Evolutionary conservation across 2,113 vertebrate species (phyloP).

Genomic region (Anthoscopus minutus): DNA sequence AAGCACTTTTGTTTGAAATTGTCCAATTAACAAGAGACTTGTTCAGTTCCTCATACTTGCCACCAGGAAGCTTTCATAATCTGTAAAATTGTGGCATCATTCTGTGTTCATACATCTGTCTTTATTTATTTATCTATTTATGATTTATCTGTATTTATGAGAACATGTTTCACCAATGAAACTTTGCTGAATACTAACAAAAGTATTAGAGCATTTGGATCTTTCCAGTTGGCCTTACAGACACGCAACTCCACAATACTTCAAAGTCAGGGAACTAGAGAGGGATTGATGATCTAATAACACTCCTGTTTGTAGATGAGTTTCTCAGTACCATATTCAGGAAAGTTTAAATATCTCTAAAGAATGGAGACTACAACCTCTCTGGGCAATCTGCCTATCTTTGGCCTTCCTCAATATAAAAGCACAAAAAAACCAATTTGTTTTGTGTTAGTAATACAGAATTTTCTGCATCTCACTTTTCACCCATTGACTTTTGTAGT

Average conservation of each 20-base stretch:
- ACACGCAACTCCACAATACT: accelerated
- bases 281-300: neutral
- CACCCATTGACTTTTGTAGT: neutral
- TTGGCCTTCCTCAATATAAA: neutral
- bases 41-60: neutral
- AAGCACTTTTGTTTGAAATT: neutral
- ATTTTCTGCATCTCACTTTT: neutral
- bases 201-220: neutral
- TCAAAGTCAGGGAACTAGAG: neutral
- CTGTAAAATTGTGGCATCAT: neutral
- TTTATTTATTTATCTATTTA: too few relatives aligned
- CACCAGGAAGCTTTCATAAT: neutral
- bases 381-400: neutral
- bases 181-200: neutral
- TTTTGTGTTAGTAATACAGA: neutral
- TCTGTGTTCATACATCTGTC: neutral
- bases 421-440: neutral
- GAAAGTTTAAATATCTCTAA: neutral
- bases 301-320: neutral
- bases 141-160: neutral
- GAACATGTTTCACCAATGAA: neutral
- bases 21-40: neutral
- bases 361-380: neutral
- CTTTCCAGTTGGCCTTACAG: neutral
- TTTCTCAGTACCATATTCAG: neutral